phyloP scores from a whole-genome alignment of 2,113 vertebrate genomes.

The Cairina moschata region DNA sequence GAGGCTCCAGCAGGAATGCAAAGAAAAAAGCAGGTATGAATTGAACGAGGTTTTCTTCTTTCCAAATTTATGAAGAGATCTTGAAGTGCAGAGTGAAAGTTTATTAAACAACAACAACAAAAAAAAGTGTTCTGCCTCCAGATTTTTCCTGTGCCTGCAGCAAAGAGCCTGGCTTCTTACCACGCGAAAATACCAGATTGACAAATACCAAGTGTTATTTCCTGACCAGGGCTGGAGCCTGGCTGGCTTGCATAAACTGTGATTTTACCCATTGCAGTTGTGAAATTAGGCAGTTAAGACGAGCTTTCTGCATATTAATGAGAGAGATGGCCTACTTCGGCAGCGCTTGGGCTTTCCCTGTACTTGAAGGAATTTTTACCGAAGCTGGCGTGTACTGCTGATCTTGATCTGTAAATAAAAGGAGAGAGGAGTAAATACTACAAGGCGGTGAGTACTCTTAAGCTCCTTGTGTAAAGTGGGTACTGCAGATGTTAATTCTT shows the following conservation, averaged over 20 bases:
- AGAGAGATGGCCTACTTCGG: neutral
- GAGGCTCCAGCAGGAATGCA: neutral
- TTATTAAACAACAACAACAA: neutral
- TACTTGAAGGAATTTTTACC: neutral
- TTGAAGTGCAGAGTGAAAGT: neutral
- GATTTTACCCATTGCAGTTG: neutral
- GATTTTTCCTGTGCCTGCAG: neutral
- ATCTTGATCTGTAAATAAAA: neutral
- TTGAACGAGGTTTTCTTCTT: neutral
- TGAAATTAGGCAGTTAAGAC: neutral
- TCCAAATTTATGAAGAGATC: neutral
- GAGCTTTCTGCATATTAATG: neutral
- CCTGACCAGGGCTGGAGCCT: neutral
- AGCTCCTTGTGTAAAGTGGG: neutral
- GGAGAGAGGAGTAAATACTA: neutral
- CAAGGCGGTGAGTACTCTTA: neutral
- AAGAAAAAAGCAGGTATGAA: neutral
- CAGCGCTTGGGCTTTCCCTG: neutral
- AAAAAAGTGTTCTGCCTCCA: neutral
- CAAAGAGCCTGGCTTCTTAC: neutral
- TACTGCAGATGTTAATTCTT: neutral
- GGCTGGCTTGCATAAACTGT: neutral
- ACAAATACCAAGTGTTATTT: neutral
- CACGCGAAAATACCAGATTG: neutral
- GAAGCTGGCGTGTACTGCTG: rapidly evolving